Evolutionary conservation across 37 sponge, comb jelly and placozoan species (phyloP), one percentile per base, ranked within the genome.

Genomic region (Halichondria panicea): DNA sequence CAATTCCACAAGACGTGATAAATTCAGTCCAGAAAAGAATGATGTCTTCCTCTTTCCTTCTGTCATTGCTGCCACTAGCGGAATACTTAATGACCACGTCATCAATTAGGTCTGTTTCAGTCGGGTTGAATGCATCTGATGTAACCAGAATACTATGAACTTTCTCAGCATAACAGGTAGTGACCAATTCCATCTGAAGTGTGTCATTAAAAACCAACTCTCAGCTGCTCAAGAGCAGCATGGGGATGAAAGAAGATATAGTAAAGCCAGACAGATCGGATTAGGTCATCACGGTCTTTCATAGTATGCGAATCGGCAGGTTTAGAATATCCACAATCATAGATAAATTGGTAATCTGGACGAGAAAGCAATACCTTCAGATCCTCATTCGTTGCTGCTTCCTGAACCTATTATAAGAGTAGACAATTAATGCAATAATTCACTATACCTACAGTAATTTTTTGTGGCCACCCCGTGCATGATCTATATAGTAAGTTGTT

Each of bases 231-330:
- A 24, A 71, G 55, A 24, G 12, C 72, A 27, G 70, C 70, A 28
- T 70, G 70, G 9, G 70, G 70, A 22, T 18, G 34, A 71, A 71
- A 53, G 34, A 71, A 50, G 15, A 71, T 55, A 71, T 53, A 71
- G 35, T 71, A 35, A 2, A 71, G 72, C 55, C 72, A 71, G 35
- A 71, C 52, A 3, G 54, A 22, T 4, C 55, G 28, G 31, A 71
- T 37, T 3, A 71, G 13, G 2, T 48, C 32, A 19, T 71, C 72
- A 3, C 35, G 22, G 22, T 71, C 72, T 50, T 3, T 22, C 11
- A 71, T 31, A 13, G n/a, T 13, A 11, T 53, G 31, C 1, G 22
- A 19, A 25, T 28, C 35, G 2, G 55, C 19, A 1, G 72, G 72
- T 52, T 71, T 71, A 1, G 55, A 32, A 18, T 71, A 71, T 3